Evolutionary conservation across 2,888 invertebrate genomes (phyloP).

Genomic region (Ornithoptera alexandrae): DNA sequence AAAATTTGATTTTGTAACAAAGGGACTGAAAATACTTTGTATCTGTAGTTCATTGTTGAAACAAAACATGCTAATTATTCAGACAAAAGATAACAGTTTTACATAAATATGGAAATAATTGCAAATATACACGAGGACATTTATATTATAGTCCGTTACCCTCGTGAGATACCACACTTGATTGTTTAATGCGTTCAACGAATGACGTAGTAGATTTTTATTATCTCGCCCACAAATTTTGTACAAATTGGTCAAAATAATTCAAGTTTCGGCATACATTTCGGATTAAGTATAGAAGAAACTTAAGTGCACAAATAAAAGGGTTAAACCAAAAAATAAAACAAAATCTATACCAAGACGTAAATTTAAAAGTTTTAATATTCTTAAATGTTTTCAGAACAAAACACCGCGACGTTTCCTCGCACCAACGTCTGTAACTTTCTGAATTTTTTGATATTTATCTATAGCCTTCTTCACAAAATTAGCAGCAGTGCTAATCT

Average conservation of each 20-base stretch:
- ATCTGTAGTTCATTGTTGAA: too few relatives aligned
- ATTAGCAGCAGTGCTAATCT: constrained; percentile 78
- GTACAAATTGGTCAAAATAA: too few relatives aligned
- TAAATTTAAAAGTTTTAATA: background rate
- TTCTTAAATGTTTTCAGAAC: constrained; percentile 24
- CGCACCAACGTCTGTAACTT: constrained; percentile 45
- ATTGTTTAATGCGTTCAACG: background rate
- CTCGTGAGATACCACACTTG: background rate
- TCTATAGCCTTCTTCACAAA: constrained; percentile 82
- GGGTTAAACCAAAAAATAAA: background rate
- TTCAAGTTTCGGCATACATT: too few relatives aligned
- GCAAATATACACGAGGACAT: constrained; percentile 8
- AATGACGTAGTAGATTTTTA: background rate
- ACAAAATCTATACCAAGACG: background rate
- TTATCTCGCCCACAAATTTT: too few relatives aligned
- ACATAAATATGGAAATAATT: constrained; percentile 19
- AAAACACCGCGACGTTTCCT: constrained; percentile 49
- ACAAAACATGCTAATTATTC: background rate
- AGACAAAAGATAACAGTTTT: constrained; percentile 10
- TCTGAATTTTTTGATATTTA: constrained; percentile 77
- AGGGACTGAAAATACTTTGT: too few relatives aligned
- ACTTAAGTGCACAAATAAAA: background rate
- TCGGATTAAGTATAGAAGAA: too few relatives aligned
- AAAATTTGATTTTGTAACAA: too few relatives aligned
- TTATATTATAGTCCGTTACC: constrained; percentile 16